These are phyloP conservation scores for Corythaixoides concolor DNA, from an alignment of 2,113 vertebrate species.

Conservation along the genomic window DNA sequence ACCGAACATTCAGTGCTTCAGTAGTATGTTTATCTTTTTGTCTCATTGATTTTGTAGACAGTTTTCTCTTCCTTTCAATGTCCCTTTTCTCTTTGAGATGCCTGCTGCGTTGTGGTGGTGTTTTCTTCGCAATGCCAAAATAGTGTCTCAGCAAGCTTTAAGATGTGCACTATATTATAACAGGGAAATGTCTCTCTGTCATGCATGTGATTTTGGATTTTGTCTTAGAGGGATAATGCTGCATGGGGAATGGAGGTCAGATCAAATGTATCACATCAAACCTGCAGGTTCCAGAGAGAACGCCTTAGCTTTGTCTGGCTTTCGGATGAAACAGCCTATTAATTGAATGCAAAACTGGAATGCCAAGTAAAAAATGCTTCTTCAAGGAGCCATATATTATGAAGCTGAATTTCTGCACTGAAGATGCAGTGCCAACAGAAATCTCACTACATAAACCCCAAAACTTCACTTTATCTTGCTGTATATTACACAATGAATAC, in stretches of 20 bases:
- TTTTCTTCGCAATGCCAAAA: neutral
- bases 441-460: neutral
- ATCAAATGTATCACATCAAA: neutral
- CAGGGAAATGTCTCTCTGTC: neutral
- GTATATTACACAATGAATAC: neutral
- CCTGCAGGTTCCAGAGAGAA: neutral
- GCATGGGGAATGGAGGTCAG: neutral
- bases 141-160: neutral
- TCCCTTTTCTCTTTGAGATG: neutral
- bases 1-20: neutral
- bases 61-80: constrained; percentile 11
- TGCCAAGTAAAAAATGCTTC: neutral
- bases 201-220: neutral
- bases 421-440: neutral
- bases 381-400: neutral
- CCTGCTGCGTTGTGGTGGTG: neutral
- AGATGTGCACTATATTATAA: neutral
- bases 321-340: neutral
- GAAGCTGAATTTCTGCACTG: neutral
- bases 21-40: constrained; percentile 22
- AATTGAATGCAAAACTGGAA: neutral
- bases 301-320: neutral
- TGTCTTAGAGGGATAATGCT: neutral
- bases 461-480: neutral
- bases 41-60: constrained; percentile 45